These are phyloP conservation scores for Lonchura striata DNA, from an alignment of 2,113 vertebrate species.

Conservation along the genomic window DNA sequence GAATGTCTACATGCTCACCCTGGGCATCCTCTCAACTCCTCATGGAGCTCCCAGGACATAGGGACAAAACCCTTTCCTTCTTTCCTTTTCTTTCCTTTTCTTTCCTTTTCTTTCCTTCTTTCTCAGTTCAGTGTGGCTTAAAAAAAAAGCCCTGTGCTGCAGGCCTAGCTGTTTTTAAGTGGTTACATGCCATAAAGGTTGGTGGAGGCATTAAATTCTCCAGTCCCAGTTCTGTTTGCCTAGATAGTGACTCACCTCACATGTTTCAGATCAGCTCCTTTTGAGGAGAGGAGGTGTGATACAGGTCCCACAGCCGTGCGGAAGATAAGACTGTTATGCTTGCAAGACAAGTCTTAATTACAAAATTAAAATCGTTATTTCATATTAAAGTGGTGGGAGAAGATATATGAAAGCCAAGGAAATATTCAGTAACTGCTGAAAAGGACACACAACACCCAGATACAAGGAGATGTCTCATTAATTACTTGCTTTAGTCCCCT, in stretches of 20 bases:
- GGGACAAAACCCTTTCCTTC: background rate
- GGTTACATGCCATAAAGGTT: background rate
- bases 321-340: background rate
- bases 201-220: background rate
- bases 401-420: slow-evolving; percentile 14
- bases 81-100: background rate
- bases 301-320: background rate
- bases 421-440: background rate
- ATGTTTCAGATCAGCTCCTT: background rate
- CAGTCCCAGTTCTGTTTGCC: background rate
- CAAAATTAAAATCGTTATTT: slow-evolving; percentile 32
- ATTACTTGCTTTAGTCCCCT: slow-evolving; percentile 2
- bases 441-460: background rate
- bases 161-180: background rate
- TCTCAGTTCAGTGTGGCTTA: background rate
- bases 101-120: background rate
- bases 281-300: background rate
- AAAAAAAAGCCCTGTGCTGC: background rate
- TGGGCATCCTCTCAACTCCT: background rate
- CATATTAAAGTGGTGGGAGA: background rate
- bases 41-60: accelerated
- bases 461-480: background rate
- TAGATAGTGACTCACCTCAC: background rate
- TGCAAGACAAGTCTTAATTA: slow-evolving; percentile 43
- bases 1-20: accelerated